Base-by-base conservation (phyloP, 2,888 invertebrate genomes). In the Boloria euphrosyne region DNA sequence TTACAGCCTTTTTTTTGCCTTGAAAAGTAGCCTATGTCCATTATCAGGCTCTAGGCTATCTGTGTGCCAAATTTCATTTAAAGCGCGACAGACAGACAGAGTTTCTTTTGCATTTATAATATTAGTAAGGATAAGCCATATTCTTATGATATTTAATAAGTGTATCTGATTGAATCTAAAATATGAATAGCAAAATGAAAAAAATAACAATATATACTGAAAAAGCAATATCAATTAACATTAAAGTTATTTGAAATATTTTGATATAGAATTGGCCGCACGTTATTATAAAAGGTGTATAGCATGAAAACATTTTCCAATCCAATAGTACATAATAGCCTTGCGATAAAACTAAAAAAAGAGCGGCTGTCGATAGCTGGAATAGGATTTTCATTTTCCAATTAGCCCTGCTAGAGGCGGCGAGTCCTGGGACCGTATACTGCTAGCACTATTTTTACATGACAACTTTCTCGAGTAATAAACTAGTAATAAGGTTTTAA, bases 371-470 rank as follows among this genome's bases (percentile, higher is more conserved):
- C 70, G 69, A 71, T 73, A 66, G 68, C 67, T 73, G 71, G 74
- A 75, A 79, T 75, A 73, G 75, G 76, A 78, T 78, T 80, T 78
- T 75, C 75, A 79, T 75, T 78, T 78, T 78, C 75, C 77, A 80
- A 80, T 80, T 78, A 81, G 71, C 66, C 70, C 68, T 68, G 65
- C 70, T 71, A 68, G 72, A 70, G 54, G 68, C 68, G 59, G 53
- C 31, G 51, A 51, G 69, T 66, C 66, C 52, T 49, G 62, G 66
- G 62, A 67, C 51, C 58, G 62, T 62, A 62, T 54, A 50, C 58
- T 50, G 64, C 53, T 46, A 43, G 58, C 62, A 62, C 52, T 65
- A 65, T 65, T 66, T 62, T 66, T 64, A 68, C 64, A 68, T 50
- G 51, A 54, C 54, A 59, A 50, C 50, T 62, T 59, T 52, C 47